These are phyloP conservation scores for Pristionchus entomophagus DNA, from an alignment of 2,888 invertebrate species.

Conservation along the genomic window DNA sequence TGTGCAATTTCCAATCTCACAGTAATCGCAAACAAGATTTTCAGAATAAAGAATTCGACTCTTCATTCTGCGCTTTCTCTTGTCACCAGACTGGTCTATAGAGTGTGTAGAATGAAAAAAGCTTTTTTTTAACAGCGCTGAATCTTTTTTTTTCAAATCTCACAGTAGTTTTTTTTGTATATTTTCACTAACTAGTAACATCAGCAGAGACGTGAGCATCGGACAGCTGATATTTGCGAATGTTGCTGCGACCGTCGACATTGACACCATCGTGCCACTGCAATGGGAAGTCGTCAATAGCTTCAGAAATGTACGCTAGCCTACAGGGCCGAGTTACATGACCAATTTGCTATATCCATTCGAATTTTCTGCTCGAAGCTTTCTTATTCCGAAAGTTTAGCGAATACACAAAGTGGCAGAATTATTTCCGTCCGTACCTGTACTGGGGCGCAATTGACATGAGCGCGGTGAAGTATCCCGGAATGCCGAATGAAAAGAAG, in stretches of 20 bases:
- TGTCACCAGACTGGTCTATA: too few species aligned
- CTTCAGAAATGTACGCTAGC: too few species aligned
- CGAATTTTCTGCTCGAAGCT: too few species aligned
- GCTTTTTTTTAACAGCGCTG: too few species aligned
- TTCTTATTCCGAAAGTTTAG: neutral
- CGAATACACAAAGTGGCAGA: neutral
- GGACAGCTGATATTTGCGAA: constrained; percentile 14
- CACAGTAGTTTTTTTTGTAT: neutral
- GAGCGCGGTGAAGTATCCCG: constrained; percentile 5
- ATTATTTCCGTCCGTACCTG: neutral
- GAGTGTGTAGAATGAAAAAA: too few species aligned
- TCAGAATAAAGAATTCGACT: too few species aligned
- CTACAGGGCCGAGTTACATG: too few species aligned
- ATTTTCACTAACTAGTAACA: neutral
- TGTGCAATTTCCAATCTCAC: too few species aligned
- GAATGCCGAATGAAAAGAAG: constrained; percentile 1
- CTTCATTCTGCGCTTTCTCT: too few species aligned
- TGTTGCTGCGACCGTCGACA: constrained; percentile 2
- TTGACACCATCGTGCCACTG: neutral
- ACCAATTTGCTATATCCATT: too few species aligned
- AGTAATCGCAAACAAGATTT: too few species aligned
- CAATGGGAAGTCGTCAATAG: too few species aligned
- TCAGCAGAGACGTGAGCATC: neutral
- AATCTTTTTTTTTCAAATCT: neutral
- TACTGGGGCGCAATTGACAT: constrained; percentile 22